A percentile compares a stretch with the other conserved stretches of the same genome.
These are phyloP conservation scores for Paracyclopina nana DNA, from an alignment of 1,140 invertebrate genomes.

Conservation along the genomic window DNA sequence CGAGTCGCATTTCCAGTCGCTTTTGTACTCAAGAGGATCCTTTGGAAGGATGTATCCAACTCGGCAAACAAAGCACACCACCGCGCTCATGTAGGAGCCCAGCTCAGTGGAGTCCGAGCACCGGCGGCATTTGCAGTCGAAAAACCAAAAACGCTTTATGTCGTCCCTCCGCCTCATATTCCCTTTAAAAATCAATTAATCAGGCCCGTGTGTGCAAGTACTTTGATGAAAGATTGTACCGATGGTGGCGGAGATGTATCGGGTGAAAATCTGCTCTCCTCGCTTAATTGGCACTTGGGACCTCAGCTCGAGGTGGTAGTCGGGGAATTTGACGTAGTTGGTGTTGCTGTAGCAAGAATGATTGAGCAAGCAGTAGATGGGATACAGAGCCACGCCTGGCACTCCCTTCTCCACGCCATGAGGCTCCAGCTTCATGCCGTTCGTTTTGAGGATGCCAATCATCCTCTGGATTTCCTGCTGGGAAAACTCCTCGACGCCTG, in stretches of 20 bases:
- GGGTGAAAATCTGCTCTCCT: conserved; percentile 11
- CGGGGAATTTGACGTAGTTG: conserved; percentile 15
- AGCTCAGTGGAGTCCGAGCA: conserved; percentile 17
- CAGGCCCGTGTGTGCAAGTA: background rate
- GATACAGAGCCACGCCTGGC: conserved; percentile 15
- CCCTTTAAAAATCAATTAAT: conserved; percentile 9
- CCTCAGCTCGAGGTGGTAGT: conserved; percentile 14
- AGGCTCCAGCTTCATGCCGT: conserved; percentile 16
- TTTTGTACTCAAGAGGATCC: conserved; percentile 7
- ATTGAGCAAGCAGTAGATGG: conserved; percentile 14
- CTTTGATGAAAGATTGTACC: background rate
- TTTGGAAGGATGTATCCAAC: conserved; percentile 13
- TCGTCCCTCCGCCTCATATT: conserved; percentile 15
- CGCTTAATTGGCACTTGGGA: conserved; percentile 12
- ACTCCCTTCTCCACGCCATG: background rate
- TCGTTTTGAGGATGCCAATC: conserved; percentile 16
- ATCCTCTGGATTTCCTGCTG: conserved; percentile 10
- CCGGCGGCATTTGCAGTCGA: conserved; percentile 15
- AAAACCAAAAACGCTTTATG: conserved; percentile 15
- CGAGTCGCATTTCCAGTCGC: conserved; percentile 13
- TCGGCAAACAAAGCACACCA: conserved; percentile 14
- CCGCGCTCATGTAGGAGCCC: conserved; percentile 13
- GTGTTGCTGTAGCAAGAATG: conserved; percentile 16
- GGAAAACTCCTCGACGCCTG: conserved; percentile 7
- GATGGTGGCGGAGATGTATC: conserved; percentile 15